These are phyloP conservation scores for Pteronotus mesoamericanus DNA, from an alignment of 2,797 vertebrate species.

Conservation along the genomic window DNA sequence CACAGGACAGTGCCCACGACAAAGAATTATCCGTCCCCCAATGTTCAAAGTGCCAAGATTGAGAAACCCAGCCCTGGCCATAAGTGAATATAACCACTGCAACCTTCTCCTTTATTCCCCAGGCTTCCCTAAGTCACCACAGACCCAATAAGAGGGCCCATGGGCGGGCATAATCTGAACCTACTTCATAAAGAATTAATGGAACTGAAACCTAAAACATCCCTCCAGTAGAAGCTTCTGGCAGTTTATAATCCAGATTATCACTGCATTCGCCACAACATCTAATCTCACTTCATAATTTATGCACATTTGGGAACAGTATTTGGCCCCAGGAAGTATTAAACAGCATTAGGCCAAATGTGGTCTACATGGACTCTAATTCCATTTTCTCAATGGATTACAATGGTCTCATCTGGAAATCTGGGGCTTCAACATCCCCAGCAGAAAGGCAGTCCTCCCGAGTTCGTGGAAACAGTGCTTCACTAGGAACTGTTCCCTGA, in stretches of 20 bases:
- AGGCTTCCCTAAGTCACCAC: background rate
- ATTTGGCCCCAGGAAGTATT: background rate
- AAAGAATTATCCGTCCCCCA: background rate
- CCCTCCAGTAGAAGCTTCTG: background rate
- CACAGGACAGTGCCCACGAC: background rate
- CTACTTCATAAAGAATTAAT: background rate
- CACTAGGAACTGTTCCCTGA: background rate
- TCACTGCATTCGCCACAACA: background rate
- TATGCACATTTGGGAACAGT: background rate
- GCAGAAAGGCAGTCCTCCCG: background rate
- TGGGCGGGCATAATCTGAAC: background rate
- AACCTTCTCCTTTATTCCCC: background rate
- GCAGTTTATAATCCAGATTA: background rate
- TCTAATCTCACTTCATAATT: background rate
- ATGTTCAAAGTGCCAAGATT: background rate
- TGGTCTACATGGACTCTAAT: slow-evolving; percentile 24
- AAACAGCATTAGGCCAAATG: slow-evolving; percentile 15
- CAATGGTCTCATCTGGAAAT: background rate
- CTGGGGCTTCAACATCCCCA: background rate
- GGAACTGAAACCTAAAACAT: background rate
- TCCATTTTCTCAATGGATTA: slow-evolving; percentile 27
- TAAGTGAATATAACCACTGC: too few species aligned
- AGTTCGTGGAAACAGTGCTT: background rate
- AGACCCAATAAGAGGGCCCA: background rate
- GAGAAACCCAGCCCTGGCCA: background rate